Base-by-base conservation (phyloP, 2,113 vertebrate species). In the Xiphorhynchus elegans region DNA sequence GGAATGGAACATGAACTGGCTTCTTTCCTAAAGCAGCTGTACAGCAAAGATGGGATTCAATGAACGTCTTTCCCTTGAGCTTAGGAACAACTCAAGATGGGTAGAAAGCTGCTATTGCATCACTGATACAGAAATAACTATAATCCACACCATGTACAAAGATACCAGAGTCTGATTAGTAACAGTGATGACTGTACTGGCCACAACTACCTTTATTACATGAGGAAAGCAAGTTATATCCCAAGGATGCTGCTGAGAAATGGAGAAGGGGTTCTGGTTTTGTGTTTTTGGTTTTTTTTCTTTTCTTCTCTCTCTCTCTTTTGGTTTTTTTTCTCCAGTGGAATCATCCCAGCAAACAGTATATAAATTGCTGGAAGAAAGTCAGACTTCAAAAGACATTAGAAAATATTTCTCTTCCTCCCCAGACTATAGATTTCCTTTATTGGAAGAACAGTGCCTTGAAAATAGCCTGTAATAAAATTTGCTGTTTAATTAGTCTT, bases 21-120 rank as follows among this genome's bases (percentile, higher is more conserved):
- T 95, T 87, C 53, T 87, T 92, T 96, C 93, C 93, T 94, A 92
- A 93, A 93, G 88, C 92, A 96, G 95, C 95, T 94, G 90, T 67
- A 31, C 59, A 90, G 88, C 26, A 72, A 86, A 66, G 40, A 95
- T 80, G 87, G 75, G 85, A 91, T 83, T 86, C 82, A 94, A 86
- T 40, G 59, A 93, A 39, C 24, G 31, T 67, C 68, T 74, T 86
- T 95, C 91, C 85, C 84, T 90, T 73, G 87, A 93, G 96, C 13
- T 94, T 95, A 92, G 72, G 78, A 87, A 47, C 70, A 58, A 17
- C 72, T 95, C 82, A 78, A 18, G 93, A 88, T 88, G 93, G 64
- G 86, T 78, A 91, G 89, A 92, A 87, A 92, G 81, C n/a, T 81
- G 73, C 84, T 93, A 9, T 95, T 93, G 80, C 93, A 90, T 96